Percentiles rank a stretch among this genome's conserved stretches.
Conservation (phyloP, 2,888 invertebrate genomes). For the Blomia tropicalis region DNA sequence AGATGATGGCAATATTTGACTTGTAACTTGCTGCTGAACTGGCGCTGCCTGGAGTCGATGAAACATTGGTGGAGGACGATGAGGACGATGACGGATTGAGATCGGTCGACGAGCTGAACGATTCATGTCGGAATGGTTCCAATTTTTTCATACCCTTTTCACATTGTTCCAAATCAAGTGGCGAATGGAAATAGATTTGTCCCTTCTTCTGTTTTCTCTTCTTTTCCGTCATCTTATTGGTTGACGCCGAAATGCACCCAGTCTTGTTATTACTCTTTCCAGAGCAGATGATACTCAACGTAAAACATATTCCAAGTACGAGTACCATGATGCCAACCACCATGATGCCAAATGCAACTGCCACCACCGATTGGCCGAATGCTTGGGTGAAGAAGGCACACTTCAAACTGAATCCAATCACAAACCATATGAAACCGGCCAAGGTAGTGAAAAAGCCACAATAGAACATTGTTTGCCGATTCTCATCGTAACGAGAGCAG, state of each 20-base stretch:
- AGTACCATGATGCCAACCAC: constrained; percentile 11
- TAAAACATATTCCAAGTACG: neutral
- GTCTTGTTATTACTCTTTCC: constrained; percentile 4
- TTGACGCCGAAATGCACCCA: neutral
- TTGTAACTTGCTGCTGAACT: constrained; percentile 5
- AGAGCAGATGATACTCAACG: neutral
- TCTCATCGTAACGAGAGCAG: constrained; percentile 13
- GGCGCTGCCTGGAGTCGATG: neutral
- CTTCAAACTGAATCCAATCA: constrained; percentile 10
- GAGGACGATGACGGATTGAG: neutral
- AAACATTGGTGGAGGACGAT: neutral
- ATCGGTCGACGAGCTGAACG: neutral
- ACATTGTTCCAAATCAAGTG: neutral
- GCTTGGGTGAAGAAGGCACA: constrained; percentile 12
- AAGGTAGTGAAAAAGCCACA: constrained; percentile 12
- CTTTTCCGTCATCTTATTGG: neutral
- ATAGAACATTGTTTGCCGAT: constrained; percentile 16
- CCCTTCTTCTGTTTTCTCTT: neutral
- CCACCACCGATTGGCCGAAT: constrained; percentile 4
- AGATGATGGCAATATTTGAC: neutral
- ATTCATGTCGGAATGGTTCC: neutral
- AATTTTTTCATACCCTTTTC: neutral
- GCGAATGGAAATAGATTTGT: neutral
- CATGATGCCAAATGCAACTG: constrained; percentile 6
- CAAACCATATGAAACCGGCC: constrained; percentile 11